Conservation (phyloP, 2,888 invertebrate species). For the Psylliodes chrysocephalus region DNA sequence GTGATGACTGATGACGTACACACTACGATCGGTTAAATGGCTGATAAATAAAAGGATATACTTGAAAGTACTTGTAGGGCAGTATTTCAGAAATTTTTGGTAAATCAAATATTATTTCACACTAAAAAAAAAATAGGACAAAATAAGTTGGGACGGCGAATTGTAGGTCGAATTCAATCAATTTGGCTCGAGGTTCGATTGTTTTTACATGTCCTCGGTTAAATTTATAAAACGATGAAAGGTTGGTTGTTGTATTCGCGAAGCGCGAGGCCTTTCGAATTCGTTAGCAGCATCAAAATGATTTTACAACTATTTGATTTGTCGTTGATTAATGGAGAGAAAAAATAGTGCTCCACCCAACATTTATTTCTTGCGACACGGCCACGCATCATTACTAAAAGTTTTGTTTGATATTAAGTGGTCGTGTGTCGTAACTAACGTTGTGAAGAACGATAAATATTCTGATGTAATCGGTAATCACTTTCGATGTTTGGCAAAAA, state of each 20-base stretch:
- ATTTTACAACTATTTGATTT: conserved; percentile 27
- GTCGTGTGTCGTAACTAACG: conserved; percentile 18
- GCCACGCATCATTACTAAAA: conserved; percentile 15
- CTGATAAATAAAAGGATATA: no score
- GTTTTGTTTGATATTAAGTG: conserved; percentile 10
- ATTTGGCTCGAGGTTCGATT: no score
- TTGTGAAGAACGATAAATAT: background rate
- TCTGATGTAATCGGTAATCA: conserved; percentile 6
- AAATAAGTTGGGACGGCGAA: no score
- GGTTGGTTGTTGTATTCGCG: conserved; percentile 1
- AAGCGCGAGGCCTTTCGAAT: conserved; percentile 16
- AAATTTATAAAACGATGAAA: background rate
- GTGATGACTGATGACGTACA: no score
- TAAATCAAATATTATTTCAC: no score
- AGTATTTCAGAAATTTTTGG: no score
- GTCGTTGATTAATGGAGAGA: conserved; percentile 31
- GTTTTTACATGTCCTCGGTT: background rate
- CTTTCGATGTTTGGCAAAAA: conserved; percentile 11
- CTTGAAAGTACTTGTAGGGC: no score
- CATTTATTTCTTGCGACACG: conserved; percentile 30
- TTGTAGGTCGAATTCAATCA: no score
- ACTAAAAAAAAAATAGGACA: no score
- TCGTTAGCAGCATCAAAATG: conserved; percentile 17
- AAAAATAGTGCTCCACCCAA: conserved; percentile 33
- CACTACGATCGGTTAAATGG: no score